phyloP scores from a whole-genome alignment of 1,140 invertebrate genomes.

The Euschistus heros region DNA sequence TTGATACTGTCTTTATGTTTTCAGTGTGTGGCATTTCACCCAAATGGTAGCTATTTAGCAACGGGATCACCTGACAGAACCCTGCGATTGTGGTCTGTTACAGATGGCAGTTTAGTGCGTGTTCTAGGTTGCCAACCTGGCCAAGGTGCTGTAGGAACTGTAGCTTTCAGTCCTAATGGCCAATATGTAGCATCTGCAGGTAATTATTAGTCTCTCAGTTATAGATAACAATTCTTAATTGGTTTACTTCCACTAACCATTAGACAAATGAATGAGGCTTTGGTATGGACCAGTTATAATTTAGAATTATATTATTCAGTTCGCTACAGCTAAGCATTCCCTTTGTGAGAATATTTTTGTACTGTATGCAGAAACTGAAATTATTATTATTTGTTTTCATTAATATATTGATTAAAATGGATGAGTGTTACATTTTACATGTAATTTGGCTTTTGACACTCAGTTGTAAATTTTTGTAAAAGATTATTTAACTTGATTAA shows the following conservation, averaged over 20 bases:
- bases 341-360: too few species aligned
- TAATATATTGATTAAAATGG: too few species aligned
- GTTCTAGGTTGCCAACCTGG: slow-evolving; percentile 47
- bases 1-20: slow-evolving; percentile 30
- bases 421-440: too few species aligned
- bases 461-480: too few species aligned
- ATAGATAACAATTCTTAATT: not conserved
- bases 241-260: not conserved
- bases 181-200: slow-evolving; percentile 56
- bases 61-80: slow-evolving; percentile 67
- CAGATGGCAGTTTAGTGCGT: slow-evolving; percentile 47
- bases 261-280: too few species aligned
- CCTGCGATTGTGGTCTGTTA: slow-evolving; percentile 60
- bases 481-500: too few species aligned
- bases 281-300: too few species aligned
- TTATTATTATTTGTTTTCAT: too few species aligned
- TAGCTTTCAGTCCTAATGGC: slow-evolving; percentile 61
- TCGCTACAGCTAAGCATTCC: too few species aligned
- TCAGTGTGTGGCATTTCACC: slow-evolving; percentile 68
- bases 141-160: slow-evolving; percentile 42
- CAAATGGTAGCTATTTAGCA: slow-evolving; percentile 67
- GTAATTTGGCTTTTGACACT: too few species aligned
- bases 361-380: too few species aligned
- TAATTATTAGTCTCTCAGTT: slow-evolving; percentile 30
- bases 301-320: too few species aligned